Evolutionary conservation across 2,888 invertebrate genomes (phyloP).

Genomic region (Ganaspis brasiliensis): DNA sequence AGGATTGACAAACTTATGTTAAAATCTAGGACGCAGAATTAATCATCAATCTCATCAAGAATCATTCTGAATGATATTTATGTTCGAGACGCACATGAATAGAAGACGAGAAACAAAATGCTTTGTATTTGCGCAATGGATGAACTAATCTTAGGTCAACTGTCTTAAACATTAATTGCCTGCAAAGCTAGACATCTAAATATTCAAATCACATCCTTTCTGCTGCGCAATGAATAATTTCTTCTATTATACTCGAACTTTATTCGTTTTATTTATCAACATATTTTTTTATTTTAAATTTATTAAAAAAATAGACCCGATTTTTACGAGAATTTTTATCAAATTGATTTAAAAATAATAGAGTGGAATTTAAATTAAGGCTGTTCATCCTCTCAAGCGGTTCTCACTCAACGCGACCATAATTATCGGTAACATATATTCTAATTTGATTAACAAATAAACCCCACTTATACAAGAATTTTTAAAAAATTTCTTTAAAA

Average conservation of each 20-base stretch:
- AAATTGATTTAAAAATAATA: too few species aligned
- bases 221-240: constrained; percentile 22
- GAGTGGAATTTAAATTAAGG: too few species aligned
- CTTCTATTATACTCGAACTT: background rate
- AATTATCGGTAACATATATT: too few species aligned
- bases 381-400: too few species aligned
- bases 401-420: too few species aligned
- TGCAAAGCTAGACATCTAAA: constrained; percentile 4
- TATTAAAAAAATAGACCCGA: too few species aligned
- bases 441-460: too few species aligned
- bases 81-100: background rate
- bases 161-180: constrained; percentile 18
- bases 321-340: too few species aligned
- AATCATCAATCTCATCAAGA: constrained; percentile 21
- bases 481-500: too few species aligned
- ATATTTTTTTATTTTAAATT: background rate
- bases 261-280: background rate
- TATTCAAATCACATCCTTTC: constrained; percentile 38
- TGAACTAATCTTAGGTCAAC: constrained; percentile 17
- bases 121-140: constrained; percentile 20
- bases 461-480: too few species aligned
- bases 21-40: constrained; percentile 21
- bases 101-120: constrained; percentile 14
- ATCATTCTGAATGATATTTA: constrained; percentile 26
- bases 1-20: constrained; percentile 21